Base-by-base conservation (phyloP, 2,888 invertebrate species). In the Agriopis marginaria region DNA sequence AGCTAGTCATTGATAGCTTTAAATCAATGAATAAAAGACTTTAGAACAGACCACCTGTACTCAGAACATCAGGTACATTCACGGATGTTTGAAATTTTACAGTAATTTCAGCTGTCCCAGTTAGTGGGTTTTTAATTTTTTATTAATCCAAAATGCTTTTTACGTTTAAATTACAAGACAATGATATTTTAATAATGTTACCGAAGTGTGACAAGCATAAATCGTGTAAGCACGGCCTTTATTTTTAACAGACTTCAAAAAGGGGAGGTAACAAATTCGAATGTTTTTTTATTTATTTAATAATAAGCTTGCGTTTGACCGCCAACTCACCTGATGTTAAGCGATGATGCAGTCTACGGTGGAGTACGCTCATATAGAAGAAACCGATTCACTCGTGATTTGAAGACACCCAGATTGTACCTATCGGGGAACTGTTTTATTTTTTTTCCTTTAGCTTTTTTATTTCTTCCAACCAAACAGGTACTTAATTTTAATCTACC, bases 1-100 rank as follows among this genome's bases (percentile, higher is more conserved):
- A 45, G 55, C 53, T 54, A 53, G 55, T 53, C 49, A 62, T 59
- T 71, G 50, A 49, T 53, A 23, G 49, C 23, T 55, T 50, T 50
- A 54, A 39, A 40, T 45, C 49, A 51, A 58, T 49, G 40, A 39
- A 45, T 40, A 14, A n/a, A 12, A 53, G 1, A 14, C 14, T 17
- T 17, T 1, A 42, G 42, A 9, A 7, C 9, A 9, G 17, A 50
- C 17, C 17, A 50, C 50, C 47, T 6, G 1, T 47, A 12, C 6
- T 47, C 14, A n/a, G 6, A 4, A 3, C 11, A 47, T 47, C n/a
- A n/a, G 12, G 47, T 47, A 47, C 47, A n/a, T 1, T n/a, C 47
- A 47, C 14, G n/a, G n/a, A 47, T 47, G 6, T 3, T 32, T 47
- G 17, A 50, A 50, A 17, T 50, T 32, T 32, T 1, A 50, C 8